A percentile compares a stretch with the other conserved stretches of the same genome.
These are phyloP conservation scores for Pseudachorutes palmiensis DNA, from an alignment of 1,140 invertebrate species.

Conservation along the genomic window DNA sequence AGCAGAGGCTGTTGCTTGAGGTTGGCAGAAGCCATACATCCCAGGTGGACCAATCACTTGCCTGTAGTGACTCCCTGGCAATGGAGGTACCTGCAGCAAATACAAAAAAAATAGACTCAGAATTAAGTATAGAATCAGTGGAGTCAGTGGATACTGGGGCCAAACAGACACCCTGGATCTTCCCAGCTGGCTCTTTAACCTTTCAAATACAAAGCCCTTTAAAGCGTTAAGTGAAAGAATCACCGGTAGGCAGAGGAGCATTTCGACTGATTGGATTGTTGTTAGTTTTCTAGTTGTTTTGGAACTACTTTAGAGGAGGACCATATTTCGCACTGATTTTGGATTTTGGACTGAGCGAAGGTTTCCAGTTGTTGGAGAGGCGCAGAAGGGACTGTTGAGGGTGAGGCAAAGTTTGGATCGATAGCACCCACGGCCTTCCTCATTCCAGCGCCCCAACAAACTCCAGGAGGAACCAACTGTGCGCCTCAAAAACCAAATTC, in stretches of 20 bases:
- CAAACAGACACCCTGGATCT: not conserved
- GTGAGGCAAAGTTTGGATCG: constrained; percentile 31
- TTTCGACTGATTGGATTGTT: no score
- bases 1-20: constrained; percentile 16
- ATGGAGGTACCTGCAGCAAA: constrained; percentile 23
- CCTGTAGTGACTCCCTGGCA: constrained; percentile 13
- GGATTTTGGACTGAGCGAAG: no score
- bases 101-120: constrained; percentile 3
- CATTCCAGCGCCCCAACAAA: not conserved
- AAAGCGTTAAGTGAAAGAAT: no score
- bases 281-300: no score
- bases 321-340: no score
- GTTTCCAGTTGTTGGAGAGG: no score
- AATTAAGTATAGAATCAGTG: not conserved
- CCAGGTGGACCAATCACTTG: constrained; percentile 24
- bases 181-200: not conserved
- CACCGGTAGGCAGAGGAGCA: constrained; percentile 35
- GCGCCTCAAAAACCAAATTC: constrained; percentile 7
- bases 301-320: no score
- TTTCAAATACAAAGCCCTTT: not conserved
- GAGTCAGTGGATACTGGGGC: not conserved
- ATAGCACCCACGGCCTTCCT: constrained; percentile 24
- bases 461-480: constrained; percentile 7
- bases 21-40: constrained; percentile 28
- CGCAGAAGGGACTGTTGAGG: constrained; percentile 17